Evolutionary conservation across 2,888 invertebrate genomes (phyloP), one percentile per base, ranked within the genome.

Genomic region (Crioceris asparagi): DNA sequence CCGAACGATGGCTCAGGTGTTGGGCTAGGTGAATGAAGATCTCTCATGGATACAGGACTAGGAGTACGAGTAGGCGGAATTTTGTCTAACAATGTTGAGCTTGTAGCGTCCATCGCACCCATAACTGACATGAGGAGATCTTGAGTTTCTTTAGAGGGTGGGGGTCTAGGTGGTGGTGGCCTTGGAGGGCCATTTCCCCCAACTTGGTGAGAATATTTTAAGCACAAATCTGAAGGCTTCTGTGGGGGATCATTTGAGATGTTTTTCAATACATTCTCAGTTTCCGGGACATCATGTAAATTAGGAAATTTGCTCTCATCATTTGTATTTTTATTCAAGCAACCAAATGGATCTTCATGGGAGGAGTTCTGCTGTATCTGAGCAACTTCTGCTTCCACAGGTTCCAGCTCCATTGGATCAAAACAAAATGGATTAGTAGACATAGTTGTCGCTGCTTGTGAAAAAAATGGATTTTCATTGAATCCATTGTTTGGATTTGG

Each of bases 101-200:
- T 88, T 0, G 87, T 84, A 33, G 85, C 84, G 55, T 91, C 87
- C 78, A 90, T 77, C 38, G 85, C 86, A 2, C 85, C 88, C 23
- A 90, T 87, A 1, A 90, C 88, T 19, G 83, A 84, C 48, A 83
- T 72, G 32, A 90, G 79, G 15, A 91, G 67, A 56, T 87, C 85
- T 66, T 88, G 85, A 0, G 90, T 90, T 61, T 85, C 83, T 44
- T 79, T 75, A 0, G 82, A 77, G 15, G 82, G 73, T 3, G 79
- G 77, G 11, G 77, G 74, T 2, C 71, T 59, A 1, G 72, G 67
- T 25, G 72, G 72, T 16, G 52, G 52, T 3, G 55, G 55, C 41
- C 59, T 54, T 5, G 50, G 37, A 12, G 54, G 54, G 11, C 44
- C 49, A 17, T 43, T 43, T 8, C 40, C 36, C 5, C 12, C 16